Percentiles rank a stretch among this genome's conserved stretches.
Evolutionary conservation across 2,113 vertebrate species (phyloP).

Genomic region (Charina bottae): DNA sequence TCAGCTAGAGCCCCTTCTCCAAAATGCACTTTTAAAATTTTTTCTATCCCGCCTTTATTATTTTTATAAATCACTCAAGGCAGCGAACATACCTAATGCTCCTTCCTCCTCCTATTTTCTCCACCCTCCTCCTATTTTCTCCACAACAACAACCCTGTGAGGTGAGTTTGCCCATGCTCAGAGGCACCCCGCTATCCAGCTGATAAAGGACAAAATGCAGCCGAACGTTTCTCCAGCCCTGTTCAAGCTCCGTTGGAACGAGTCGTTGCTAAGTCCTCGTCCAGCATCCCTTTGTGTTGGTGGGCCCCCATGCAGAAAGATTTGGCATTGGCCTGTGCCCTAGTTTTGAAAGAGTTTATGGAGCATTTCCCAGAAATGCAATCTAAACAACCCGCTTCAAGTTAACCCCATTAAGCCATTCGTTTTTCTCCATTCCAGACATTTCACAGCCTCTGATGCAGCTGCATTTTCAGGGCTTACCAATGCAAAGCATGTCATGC

Average conservation of each 20-base stretch:
- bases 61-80: too few species aligned
- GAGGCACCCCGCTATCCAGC: background rate
- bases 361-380: background rate
- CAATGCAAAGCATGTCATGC: background rate
- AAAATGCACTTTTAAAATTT: too few species aligned
- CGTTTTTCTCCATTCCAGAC: background rate
- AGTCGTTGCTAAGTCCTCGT: background rate
- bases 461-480: background rate
- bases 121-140: too few species aligned
- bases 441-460: background rate
- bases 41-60: too few species aligned
- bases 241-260: background rate
- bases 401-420: background rate
- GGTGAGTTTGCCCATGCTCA: background rate
- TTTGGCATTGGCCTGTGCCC: background rate
- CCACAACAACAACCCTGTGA: too few species aligned
- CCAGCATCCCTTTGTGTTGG: background rate
- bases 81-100: too few species aligned
- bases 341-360: background rate
- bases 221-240: background rate
- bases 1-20: background rate
- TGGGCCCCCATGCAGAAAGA: background rate
- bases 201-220: background rate
- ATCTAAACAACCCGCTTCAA: background rate
- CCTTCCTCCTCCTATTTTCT: too few species aligned